Base-by-base conservation (phyloP, 2,888 invertebrate genomes). In the Drosophila anomalata region DNA sequence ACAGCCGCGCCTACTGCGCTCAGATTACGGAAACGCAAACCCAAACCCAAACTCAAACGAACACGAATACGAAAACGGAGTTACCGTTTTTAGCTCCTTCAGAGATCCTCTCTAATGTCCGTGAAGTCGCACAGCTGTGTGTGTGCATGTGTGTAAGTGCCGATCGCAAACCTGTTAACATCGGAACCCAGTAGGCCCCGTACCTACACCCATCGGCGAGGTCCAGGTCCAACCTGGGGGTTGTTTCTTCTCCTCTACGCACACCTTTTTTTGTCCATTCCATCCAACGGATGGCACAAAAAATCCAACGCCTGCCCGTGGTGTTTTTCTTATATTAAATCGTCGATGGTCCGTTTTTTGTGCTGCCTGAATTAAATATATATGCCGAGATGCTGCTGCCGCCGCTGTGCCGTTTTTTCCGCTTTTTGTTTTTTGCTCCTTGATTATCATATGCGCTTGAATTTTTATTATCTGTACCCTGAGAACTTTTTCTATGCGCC, bases 391-490 rank as follows among this genome's bases (percentile, higher is more conserved):
- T 42, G 20, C 42, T 20, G 42, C 42, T 20, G 42, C 42, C 52
- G 71, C 67, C 74, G 76, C 80, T 68, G 65, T 55, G 69, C 68
- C 75, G 69, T 62, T 70, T 66, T 69, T 73, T 75, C 75, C 47
- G 46, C 58, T 53, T 62, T 57, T 52, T 61, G 79, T 78, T 73
- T 78, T 65, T 74, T 73, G 63, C 71, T 44, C 78, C 77, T 86
- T 89, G 89, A 89, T 89, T 87, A 89, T 89, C 88, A 89, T 84
- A 81, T 76, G 84, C 83, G 88, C 86, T 83, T 78, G 87, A 85
- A 88, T 84, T 90, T 89, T 87, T 89, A 90, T 90, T 90, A 90
- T 90, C 89, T 89, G 76, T 89, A 90, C 90, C 90, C 90, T 91
- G 90, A 91, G 90, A 91, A 91, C 89, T 90, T 90, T 90, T 90